Base-by-base conservation (phyloP, 2,888 invertebrate genomes). In the Gastracanthus pulcherrimus region DNA sequence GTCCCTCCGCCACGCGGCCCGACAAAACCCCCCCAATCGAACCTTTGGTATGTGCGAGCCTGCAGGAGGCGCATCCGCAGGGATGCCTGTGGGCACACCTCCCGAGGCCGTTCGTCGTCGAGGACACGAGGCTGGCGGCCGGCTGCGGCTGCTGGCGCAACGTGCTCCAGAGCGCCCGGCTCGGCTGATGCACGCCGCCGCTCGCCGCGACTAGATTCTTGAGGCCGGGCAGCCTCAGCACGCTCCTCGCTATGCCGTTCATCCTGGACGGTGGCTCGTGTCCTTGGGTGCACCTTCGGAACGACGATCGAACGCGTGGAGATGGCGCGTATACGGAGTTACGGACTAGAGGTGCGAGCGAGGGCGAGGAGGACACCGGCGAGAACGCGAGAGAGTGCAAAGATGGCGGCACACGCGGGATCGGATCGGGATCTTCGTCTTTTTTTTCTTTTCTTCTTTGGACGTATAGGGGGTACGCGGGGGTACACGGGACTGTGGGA, bases 1-100 rank as follows among this genome's bases (percentile, higher is more conserved):
- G n/a, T n/a, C n/a, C n/a, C n/a, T n/a, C n/a, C n/a, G n/a, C n/a
- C n/a, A n/a, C n/a, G n/a, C n/a, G n/a, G n/a, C n/a, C n/a, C n/a
- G n/a, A n/a, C n/a, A n/a, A n/a, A n/a, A n/a, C n/a, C n/a, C n/a
- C n/a, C n/a, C n/a, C n/a, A n/a, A n/a, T n/a, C n/a, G n/a, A n/a
- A 96, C 96, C 95, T 94, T 96, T 96, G 0, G 95, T 95, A 87
- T 96, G 96, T 31, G 94, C 90, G 48, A 92, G 92, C 87, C 94
- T 92, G 38, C 93, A 94, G 89, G 95, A 96, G 31, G 95, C 95
- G 86, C 96, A 96, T 84, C 93, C 93, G 89, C 96, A 96, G 51
- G 94, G 92, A 84, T 85, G 75, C 70, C 79, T 82, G 71, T 85
- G 79, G 75, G 75, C 34, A 11, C 55, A 82, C 36, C 85, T 83